Evolutionary conservation across 2,888 invertebrate genomes (phyloP).

Genomic region (Sepioteuthis lessoniana): DNA sequence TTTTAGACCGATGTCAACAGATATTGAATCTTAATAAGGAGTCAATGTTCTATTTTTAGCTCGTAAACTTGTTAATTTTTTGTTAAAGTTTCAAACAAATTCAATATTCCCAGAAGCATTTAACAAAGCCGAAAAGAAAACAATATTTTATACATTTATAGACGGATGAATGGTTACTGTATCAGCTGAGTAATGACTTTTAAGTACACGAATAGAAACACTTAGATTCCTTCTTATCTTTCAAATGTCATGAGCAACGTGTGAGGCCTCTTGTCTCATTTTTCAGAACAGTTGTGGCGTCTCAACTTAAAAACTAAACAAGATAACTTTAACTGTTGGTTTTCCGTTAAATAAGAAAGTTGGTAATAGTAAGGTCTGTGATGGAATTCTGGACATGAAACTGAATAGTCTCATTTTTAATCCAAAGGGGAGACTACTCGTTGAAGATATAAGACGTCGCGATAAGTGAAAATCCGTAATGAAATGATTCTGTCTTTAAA

Average conservation of each 20-base stretch:
- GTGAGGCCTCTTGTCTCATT: constrained; percentile 5
- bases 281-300: constrained; percentile 6
- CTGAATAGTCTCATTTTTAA: not conserved
- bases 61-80: not conserved
- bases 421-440: not conserved
- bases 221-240: not conserved
- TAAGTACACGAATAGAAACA: constrained; percentile 20
- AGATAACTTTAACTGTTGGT: not conserved
- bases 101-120: not conserved
- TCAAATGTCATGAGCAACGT: not conserved
- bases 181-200: not conserved
- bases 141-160: not conserved
- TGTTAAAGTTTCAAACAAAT: not conserved
- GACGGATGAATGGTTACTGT: not conserved
- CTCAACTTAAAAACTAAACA: not conserved
- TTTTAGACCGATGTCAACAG: too few relatives aligned
- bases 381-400: not conserved
- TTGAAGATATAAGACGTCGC: too few relatives aligned
- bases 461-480: too few relatives aligned
- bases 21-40: too few relatives aligned
- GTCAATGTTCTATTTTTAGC: too few relatives aligned
- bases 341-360: not conserved
- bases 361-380: not conserved
- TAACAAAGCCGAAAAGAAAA: not conserved
- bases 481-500: too few relatives aligned